Conservation (phyloP, 2,113 vertebrate species). For the Paedocypris sp. region DNA sequence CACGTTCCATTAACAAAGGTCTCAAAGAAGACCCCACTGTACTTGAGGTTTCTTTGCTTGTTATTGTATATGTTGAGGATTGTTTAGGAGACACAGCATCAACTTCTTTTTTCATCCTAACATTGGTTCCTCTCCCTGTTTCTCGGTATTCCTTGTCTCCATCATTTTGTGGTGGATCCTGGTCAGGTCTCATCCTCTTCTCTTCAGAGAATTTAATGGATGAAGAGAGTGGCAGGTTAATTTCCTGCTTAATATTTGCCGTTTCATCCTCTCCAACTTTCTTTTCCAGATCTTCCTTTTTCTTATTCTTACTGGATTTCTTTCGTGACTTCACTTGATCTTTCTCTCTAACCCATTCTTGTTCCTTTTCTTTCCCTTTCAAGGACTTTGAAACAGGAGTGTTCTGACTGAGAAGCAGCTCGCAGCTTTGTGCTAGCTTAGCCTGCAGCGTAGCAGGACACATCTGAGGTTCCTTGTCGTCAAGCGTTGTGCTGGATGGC, state of each 20-base stretch:
- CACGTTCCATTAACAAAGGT: slow-evolving; percentile 35
- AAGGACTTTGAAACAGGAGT: slow-evolving; percentile 33
- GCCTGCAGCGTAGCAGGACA: slow-evolving; percentile 25
- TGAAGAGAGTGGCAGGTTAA: not conserved
- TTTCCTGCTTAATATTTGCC: slow-evolving; percentile 8
- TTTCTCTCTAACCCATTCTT: slow-evolving; percentile 18
- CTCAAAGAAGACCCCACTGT: slow-evolving; percentile 6
- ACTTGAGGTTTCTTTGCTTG: slow-evolving; percentile 30
- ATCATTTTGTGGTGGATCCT: not conserved
- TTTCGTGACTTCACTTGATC: slow-evolving; percentile 39
- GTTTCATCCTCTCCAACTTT: slow-evolving; percentile 4
- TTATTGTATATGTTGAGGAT: slow-evolving; percentile 22
- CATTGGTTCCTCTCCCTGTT: not conserved
- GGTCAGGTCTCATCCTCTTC: not conserved
- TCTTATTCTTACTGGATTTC: slow-evolving; percentile 19
- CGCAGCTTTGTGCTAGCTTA: slow-evolving; percentile 43
- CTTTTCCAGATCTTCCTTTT: slow-evolving; percentile 19
- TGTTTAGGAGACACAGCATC: not conserved
- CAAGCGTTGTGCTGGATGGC: slow-evolving; percentile 30
- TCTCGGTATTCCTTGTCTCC: not conserved
- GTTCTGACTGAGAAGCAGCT: slow-evolving; percentile 55
- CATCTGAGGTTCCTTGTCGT: slow-evolving; percentile 9
- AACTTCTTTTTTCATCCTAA: not conserved
- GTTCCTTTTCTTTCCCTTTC: slow-evolving; percentile 38
- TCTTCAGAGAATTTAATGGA: not conserved